Percentiles rank a stretch among this genome's conserved stretches.
Conservation (phyloP, 2,113 vertebrate genomes). For the Marcusenius ussheri region DNA sequence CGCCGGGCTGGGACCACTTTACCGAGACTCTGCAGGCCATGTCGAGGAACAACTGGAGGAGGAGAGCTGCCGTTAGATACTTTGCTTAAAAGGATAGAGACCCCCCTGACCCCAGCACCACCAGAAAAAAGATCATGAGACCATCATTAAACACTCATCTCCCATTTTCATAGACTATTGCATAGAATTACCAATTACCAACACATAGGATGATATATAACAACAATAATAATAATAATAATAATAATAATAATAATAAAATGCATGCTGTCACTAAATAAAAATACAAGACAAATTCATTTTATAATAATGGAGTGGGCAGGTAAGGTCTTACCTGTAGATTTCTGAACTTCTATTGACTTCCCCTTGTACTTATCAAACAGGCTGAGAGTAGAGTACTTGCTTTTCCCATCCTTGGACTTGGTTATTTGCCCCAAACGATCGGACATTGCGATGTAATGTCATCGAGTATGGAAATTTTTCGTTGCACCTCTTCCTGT, state of each 20-base stretch:
- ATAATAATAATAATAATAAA: too few species aligned
- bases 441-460: constrained; percentile 99
- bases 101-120: not conserved
- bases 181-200: not conserved
- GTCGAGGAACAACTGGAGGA: constrained; percentile 83
- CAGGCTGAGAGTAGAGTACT: constrained; percentile 98
- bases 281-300: not conserved
- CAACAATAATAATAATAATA: too few species aligned
- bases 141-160: not conserved
- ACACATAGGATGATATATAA: not conserved
- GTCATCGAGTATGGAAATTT: constrained; percentile 99
- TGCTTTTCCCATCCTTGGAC: constrained; percentile 99
- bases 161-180: not conserved
- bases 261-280: not conserved
- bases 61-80: not conserved
- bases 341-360: constrained; percentile 96
- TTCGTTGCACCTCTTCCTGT: constrained; percentile 85
- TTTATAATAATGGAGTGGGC: not conserved
- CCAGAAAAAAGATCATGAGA: not conserved
- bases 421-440: constrained; percentile 99
- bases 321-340: constrained; percentile 74
- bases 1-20: constrained; percentile 99
- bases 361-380: constrained; percentile 99
- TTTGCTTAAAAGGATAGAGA: not conserved
- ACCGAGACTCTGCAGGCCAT: constrained; percentile 99